Conservation (phyloP, 1,140 invertebrate genomes). For the Venturia canescens region DNA sequence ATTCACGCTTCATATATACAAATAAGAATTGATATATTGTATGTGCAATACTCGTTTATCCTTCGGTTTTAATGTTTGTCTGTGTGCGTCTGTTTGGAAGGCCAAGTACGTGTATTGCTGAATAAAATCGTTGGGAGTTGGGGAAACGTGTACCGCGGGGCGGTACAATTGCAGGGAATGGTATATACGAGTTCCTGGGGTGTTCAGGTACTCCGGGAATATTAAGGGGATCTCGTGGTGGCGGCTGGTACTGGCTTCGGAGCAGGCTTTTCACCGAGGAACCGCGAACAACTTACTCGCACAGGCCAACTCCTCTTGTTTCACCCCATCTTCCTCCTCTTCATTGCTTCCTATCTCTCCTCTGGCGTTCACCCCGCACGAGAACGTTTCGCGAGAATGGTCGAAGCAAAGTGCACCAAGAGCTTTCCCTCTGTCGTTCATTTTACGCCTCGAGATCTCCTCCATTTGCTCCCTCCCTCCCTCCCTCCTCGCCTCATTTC, state of each 20-base stretch:
- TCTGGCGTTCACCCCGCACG: too few species aligned
- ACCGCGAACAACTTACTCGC: constrained; percentile 73
- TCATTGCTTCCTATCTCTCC: background rate
- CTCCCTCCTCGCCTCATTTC: background rate
- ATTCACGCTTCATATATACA: background rate
- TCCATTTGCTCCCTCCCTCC: background rate
- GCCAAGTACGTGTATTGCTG: background rate
- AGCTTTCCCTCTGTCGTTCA: constrained; percentile 29
- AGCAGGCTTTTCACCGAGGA: constrained; percentile 63
- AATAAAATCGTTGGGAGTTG: background rate
- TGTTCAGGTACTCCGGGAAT: constrained; percentile 54
- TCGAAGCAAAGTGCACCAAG: constrained; percentile 41
- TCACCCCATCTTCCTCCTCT: background rate
- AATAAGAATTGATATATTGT: background rate
- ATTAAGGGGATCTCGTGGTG: constrained; percentile 63
- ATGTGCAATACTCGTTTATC: background rate
- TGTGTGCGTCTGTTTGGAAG: background rate
- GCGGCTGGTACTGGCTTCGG: constrained; percentile 39
- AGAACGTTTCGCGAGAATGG: constrained; percentile 25
- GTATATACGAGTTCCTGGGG: constrained; percentile 28
- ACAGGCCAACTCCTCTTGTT: constrained; percentile 32
- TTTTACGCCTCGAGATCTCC: constrained; percentile 1
- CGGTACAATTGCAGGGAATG: background rate
- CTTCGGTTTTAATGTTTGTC: background rate
- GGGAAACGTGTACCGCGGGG: constrained; percentile 8